Conservation (phyloP, 2,797 vertebrate species). For the Acropternis orthonyx region DNA sequence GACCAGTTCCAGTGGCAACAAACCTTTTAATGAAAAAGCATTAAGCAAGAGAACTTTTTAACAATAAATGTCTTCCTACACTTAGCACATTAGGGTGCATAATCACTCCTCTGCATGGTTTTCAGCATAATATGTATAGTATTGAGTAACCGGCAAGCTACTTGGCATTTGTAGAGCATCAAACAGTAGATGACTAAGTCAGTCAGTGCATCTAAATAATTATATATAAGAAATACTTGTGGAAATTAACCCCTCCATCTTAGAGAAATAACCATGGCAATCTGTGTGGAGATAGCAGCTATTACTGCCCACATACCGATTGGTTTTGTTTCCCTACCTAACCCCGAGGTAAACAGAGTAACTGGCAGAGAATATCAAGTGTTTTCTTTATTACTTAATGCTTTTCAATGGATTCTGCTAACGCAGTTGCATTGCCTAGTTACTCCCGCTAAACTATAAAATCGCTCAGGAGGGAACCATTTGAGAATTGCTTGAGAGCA, state of each 20-base stretch:
- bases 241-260: conserved; percentile 57
- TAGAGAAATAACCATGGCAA: conserved; percentile 30
- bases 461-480: conserved; percentile 20
- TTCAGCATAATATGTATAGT: neutral
- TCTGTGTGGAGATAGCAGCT: conserved; percentile 52
- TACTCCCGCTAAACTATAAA: conserved; percentile 13
- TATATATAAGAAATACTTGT: conserved; percentile 44
- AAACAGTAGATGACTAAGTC: conserved; percentile 25
- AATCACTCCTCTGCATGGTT: conserved; percentile 14
- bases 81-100: conserved; percentile 16
- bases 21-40: conserved; percentile 14
- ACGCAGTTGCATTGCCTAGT: neutral
- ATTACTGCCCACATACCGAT: conserved; percentile 10
- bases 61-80: conserved; percentile 35
- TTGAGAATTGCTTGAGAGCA: conserved; percentile 19
- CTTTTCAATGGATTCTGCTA: conserved; percentile 3
- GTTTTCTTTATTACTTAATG: neutral
- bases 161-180: conserved; percentile 45
- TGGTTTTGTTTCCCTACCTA: conserved; percentile 46
- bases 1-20: neutral
- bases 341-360: conserved; percentile 37
- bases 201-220: conserved; percentile 26
- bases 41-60: conserved; percentile 34
- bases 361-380: conserved; percentile 13
- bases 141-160: neutral